Evolutionary conservation across 2,113 vertebrate genomes (phyloP), one percentile per base, ranked within the genome.

Genomic region (Xerus inauris): DNA sequence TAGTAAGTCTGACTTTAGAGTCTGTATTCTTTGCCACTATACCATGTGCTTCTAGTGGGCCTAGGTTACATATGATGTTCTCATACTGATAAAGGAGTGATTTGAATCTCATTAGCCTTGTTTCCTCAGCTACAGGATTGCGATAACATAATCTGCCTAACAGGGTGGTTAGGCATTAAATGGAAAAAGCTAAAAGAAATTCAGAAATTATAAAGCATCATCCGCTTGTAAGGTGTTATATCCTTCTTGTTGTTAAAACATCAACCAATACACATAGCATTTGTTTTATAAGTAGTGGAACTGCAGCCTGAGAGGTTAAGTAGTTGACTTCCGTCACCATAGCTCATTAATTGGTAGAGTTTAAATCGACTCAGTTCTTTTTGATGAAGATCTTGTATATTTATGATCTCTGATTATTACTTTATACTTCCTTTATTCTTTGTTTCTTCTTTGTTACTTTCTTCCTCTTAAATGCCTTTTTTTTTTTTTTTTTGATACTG

Each of bases 61-160:
- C 26, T 83, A 42, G 4, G 24, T 92, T 85, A 64, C 42, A 47
- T 20, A 20, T 20, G 47, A 65, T 79, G 73, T 89, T 87, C 38
- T 97, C 51, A 42, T 2, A 19, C 47, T 51, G 11, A n/a, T 81
- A 71, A 82, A 38, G 54, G 28, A 75, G 89, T 89, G 38, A 57
- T 7, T 87, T 28, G 10, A 13, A 30, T 83, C n/a, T 88, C n/a
- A 24, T 91, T 84, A 88, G 47, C 10, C 1, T 83, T 86, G 51
- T 94, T 95, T 85, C 30, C 28, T 85, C 16, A 85, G 77, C n/a
- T 54, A 17, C 67, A 75, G 47, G 87, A 87, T 79, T 51, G 57
- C 62, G 14, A 8, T 88, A 73, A 62, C 11, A 83, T 42, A 57
- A 38, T 59, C 32, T 86, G 24, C 38, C 20, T 75, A 49, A 86